Base-by-base conservation (phyloP, 1,140 invertebrate genomes). In the Trypoxylus dichotomus region DNA sequence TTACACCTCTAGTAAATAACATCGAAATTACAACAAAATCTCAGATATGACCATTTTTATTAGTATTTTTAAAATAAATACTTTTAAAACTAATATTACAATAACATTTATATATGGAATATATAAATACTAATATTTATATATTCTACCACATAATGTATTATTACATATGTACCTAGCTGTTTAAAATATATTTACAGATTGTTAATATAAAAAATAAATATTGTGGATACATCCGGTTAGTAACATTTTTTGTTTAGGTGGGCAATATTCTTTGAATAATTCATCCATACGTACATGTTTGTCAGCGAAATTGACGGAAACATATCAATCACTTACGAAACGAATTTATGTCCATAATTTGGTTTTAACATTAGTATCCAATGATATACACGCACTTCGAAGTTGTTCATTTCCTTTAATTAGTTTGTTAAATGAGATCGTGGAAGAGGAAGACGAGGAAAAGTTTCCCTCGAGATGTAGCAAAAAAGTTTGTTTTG, bases 341-440 rank as follows among this genome's bases (percentile, higher is more conserved):
- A 63, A 11, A 27, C 21, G 60, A 63, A 63, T 19, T 63, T 63
- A 63, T 63, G 60, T 63, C 24, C 24, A 6, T 27, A 11, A 63
- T 19, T n/a, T 27, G 19, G 60, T 10, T 27, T 19, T 63, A 63
- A 63, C 10, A 63, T 63, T 63, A 63, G 58, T 6, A 63, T 24
- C 60, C 60, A 63, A 63, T 63, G 60, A 63, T 63, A 63, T 63
- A 63, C 60, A 63, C 60, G 60, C 25, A 63, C 25, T 63, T 63
- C 60, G 21, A 27, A 63, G 60, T 63, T 63, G 60, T 63, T 63
- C 60, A 63, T 63, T 63, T 63, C 60, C 60, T 63, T 63, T 63
- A 63, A 63, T 63, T 63, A 63, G 60, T 63, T 3, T 63, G 60
- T 63, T 63, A 63, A 63, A 63, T 63, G 60, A 63, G 19, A 3